These are phyloP conservation scores for Australoheros scitulus DNA, from an alignment of 2,113 vertebrate genomes.

Conservation along the genomic window DNA sequence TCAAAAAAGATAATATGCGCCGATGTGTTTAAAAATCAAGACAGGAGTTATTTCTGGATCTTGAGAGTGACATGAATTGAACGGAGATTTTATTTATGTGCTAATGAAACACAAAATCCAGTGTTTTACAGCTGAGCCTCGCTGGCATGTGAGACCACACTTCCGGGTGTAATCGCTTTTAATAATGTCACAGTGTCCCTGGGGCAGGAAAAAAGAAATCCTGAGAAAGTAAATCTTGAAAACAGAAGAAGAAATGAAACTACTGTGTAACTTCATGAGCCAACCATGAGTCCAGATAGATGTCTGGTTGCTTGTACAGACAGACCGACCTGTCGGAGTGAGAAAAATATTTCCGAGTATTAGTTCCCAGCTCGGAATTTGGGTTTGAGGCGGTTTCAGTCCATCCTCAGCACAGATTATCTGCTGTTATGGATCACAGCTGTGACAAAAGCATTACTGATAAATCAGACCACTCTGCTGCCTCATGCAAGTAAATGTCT, in stretches of 20 bases:
- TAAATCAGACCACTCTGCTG: constrained; percentile 43
- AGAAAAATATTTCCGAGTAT: constrained; percentile 9
- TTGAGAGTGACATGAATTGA: constrained; percentile 16
- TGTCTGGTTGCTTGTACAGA: not conserved
- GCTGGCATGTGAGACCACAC: constrained; percentile 31
- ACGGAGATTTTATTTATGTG: constrained; percentile 23
- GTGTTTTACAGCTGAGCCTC: constrained; percentile 16
- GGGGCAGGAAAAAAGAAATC: not conserved
- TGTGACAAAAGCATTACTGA: constrained; percentile 53
- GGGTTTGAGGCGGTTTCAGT: not conserved
- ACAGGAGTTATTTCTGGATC: not conserved
- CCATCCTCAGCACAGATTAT: constrained; percentile 30
- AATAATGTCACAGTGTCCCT: constrained; percentile 23
- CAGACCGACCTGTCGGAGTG: constrained; percentile 14
- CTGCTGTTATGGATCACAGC: constrained; percentile 45
- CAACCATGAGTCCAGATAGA: not conserved
- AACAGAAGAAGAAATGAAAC: not conserved
- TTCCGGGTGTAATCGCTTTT: constrained; percentile 32
- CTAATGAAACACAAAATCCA: not conserved
- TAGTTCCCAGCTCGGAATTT: not conserved
- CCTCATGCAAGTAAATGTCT: constrained; percentile 36
- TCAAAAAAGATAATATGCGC: not conserved
- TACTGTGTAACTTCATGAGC: not conserved
- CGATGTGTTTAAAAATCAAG: not conserved
- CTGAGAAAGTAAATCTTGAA: not conserved